Evolutionary conservation across 2,797 vertebrate species (phyloP), one percentile per base, ranked within the genome.

Genomic region (Gallinago solitaria): DNA sequence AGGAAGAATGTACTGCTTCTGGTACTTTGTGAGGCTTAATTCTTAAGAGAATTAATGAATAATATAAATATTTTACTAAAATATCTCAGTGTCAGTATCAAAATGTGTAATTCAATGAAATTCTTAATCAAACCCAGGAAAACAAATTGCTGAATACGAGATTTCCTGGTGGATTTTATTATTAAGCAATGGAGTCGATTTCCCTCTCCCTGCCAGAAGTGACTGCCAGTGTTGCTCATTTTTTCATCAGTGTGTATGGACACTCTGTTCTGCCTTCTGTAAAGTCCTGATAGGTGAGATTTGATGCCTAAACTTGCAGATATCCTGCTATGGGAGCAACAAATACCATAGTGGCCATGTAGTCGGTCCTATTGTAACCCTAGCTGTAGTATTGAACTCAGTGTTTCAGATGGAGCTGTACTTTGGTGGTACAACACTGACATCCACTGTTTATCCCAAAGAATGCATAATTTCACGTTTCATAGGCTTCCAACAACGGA

Each of bases 381-480:
- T 73, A 74, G 30, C 13, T 27, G 5, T 9, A 50, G 33, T 23
- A 20, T 5, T 35, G 17, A 81, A 28, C 32, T 50, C 48, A 30
- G 24, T 37, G 45, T 59, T 93, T 78, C 70, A 27, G 37, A 80
- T 65, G 60, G 78, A 96, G 47, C 68, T 89, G 51, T 39, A 51
- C 43, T 97, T 96, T 86, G 60, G 47, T 93, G 83, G 95, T 97
- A 86, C 96, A 97, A 97, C 90, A 91, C 91, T 97, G 91, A 95
- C 91, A 93, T 94, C 91, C 95, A 91, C 75, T 81, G 77, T 83
- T 94, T 78, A 50, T 90, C 68, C 24, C 32, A 69, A 87, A 89
- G 73, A 97, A 81, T 92, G 95, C 97, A 88, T 45, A 32, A 56
- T 69, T 84, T 71, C 54, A 60, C 28, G 39, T 95, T 86, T 81